These are phyloP conservation scores for Leptopilina boulardi DNA, from an alignment of 1,140 invertebrate species.

Conservation along the genomic window DNA sequence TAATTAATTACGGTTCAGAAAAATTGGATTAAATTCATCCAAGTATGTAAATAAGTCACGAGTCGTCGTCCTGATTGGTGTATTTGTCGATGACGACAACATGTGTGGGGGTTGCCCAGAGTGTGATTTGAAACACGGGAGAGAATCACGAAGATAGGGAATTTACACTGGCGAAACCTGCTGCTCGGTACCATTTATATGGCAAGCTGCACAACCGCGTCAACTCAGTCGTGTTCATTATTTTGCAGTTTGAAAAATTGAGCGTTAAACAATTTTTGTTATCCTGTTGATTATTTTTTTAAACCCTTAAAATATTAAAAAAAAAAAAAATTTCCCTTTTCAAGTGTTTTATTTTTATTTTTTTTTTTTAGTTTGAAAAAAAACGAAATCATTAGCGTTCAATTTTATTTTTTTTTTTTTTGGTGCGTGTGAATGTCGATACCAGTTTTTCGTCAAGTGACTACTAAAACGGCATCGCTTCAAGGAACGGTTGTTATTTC, in stretches of 20 bases:
- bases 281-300: no score
- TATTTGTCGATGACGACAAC: constrained; percentile 42
- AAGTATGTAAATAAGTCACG: constrained; percentile 43
- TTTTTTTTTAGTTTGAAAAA: no score
- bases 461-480: not conserved
- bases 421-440: constrained; percentile 12
- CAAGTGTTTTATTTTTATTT: no score
- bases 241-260: constrained; percentile 45
- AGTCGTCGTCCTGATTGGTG: constrained; percentile 27
- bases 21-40: not conserved
- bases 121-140: not conserved
- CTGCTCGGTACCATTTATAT: constrained; percentile 57
- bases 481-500: not conserved
- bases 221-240: constrained; percentile 58
- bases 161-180: constrained; percentile 46
- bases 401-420: not conserved
- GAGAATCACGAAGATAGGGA: constrained; percentile 23
- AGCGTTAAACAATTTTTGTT: not conserved
- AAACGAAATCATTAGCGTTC: no score
- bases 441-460: not conserved
- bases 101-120: constrained; percentile 38
- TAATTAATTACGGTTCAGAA: not conserved
- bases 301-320: not conserved
- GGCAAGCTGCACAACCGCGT: constrained; percentile 41
- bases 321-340: no score